Conservation (phyloP, 2,888 invertebrate genomes). For the Andricus quercusramuli region DNA sequence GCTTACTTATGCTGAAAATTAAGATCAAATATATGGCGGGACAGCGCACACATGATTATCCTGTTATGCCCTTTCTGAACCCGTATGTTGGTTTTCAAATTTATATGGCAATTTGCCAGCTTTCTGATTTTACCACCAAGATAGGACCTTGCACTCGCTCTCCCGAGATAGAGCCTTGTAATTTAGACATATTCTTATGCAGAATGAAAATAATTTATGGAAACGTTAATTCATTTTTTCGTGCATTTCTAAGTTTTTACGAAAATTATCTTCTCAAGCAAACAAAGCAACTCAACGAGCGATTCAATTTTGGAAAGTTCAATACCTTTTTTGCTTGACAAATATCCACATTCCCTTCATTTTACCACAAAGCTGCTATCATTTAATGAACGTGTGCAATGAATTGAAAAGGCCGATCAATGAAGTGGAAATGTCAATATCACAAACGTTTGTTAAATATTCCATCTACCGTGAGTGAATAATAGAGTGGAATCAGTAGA, state of each 20-base stretch:
- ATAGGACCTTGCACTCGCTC: too few species aligned
- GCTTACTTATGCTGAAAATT: too few species aligned
- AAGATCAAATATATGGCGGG: too few species aligned
- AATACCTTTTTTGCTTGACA: background rate
- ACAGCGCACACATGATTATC: too few species aligned
- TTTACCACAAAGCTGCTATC: conserved; percentile 9
- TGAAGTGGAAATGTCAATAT: conserved; percentile 34
- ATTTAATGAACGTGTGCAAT: conserved; percentile 23
- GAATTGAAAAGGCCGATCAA: conserved; percentile 21
- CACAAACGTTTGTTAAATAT: conserved; percentile 28
- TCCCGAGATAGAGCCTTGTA: too few species aligned
- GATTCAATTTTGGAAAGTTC: background rate
- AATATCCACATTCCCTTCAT: background rate
- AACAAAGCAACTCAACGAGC: background rate
- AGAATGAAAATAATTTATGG: too few species aligned
- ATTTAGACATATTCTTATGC: too few species aligned
- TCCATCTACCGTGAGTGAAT: conserved; percentile 15
- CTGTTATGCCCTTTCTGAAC: too few species aligned
- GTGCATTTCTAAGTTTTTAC: background rate
- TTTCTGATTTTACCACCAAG: too few species aligned
- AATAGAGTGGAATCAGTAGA: background rate
- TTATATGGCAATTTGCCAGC: too few species aligned
- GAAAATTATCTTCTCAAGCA: background rate
- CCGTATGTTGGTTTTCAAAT: too few species aligned
- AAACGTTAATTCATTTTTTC: background rate